Conservation (phyloP, 2,888 invertebrate genomes). For the Pandemis heparana region DNA sequence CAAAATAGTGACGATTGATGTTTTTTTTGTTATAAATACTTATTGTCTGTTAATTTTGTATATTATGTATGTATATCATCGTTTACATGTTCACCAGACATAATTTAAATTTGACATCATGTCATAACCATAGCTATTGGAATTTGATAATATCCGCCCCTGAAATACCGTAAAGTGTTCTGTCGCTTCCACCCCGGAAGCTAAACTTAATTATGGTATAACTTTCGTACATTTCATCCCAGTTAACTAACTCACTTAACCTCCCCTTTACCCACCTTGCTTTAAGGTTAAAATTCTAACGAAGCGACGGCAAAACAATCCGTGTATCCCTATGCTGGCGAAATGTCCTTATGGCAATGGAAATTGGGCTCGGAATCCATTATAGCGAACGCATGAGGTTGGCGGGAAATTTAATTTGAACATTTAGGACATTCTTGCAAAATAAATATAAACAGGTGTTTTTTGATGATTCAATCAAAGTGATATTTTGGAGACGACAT, state of each 20-base stretch:
- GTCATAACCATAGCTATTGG: slow-evolving; percentile 38
- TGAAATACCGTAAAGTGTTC: slow-evolving; percentile 40
- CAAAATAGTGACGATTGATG: too few species aligned
- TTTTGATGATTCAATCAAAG: slow-evolving; percentile 16
- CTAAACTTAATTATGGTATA: slow-evolving; percentile 40
- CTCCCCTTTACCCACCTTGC: neutral
- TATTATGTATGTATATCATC: neutral
- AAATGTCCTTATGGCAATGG: slow-evolving; percentile 6
- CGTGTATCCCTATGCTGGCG: neutral
- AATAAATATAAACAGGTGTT: slow-evolving; percentile 16
- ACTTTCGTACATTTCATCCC: slow-evolving; percentile 35
- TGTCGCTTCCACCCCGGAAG: slow-evolving; percentile 29
- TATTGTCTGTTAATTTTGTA: neutral
- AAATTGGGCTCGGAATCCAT: slow-evolving; percentile 9
- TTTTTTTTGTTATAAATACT: neutral
- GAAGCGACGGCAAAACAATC: neutral
- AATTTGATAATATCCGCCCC: slow-evolving; percentile 38
- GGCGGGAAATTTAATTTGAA: slow-evolving; percentile 29
- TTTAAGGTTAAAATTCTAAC: slow-evolving; percentile 14
- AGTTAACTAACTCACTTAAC: slow-evolving; percentile 6
- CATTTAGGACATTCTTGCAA: slow-evolving; percentile 18
- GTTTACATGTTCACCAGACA: slow-evolving; percentile 16
- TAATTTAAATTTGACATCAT: slow-evolving; percentile 36
- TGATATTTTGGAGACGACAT: neutral
- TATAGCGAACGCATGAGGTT: neutral